Conservation (phyloP, 1,140 invertebrate species). For the Drosophila quadrilineata region DNA sequence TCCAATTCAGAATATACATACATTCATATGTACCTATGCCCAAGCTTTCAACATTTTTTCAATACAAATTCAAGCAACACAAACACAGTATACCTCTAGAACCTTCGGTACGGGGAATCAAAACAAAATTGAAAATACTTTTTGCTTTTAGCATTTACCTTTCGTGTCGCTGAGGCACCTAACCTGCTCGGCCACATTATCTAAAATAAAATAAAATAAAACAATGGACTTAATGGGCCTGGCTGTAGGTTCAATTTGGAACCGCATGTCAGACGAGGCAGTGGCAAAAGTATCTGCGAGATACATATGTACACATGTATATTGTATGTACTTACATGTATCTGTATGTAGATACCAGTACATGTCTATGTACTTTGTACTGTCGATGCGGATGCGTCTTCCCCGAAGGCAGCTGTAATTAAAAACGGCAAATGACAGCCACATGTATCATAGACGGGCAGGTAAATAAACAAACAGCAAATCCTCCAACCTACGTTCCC, state of each 20-base stretch:
- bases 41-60: too few relatives aligned
- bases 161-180: too few relatives aligned
- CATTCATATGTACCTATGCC: too few relatives aligned
- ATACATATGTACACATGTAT: too few relatives aligned
- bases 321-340: slow-evolving; percentile 12
- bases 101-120: too few relatives aligned
- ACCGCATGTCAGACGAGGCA: background rate
- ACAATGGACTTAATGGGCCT: slow-evolving; percentile 50
- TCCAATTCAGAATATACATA: too few relatives aligned
- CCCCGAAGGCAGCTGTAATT: slow-evolving; percentile 50
- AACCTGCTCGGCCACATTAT: slow-evolving; percentile 38
- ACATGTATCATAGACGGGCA: slow-evolving; percentile 48
- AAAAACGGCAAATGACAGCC: slow-evolving; percentile 66
- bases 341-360: slow-evolving; percentile 6
- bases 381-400: slow-evolving; percentile 1
- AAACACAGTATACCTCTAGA: too few relatives aligned
- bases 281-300: slow-evolving; percentile 33
- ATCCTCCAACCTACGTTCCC: too few relatives aligned
- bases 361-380: background rate
- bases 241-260: background rate
- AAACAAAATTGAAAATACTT: slow-evolving; percentile 43
- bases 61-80: too few relatives aligned
- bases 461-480: slow-evolving; percentile 67
- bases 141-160: too few relatives aligned
- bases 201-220: slow-evolving; percentile 56